A percentile compares a stretch with the other conserved stretches of the same genome.
Conservation (phyloP, 1,140 invertebrate species). For the Macrocentrus cingulum region DNA sequence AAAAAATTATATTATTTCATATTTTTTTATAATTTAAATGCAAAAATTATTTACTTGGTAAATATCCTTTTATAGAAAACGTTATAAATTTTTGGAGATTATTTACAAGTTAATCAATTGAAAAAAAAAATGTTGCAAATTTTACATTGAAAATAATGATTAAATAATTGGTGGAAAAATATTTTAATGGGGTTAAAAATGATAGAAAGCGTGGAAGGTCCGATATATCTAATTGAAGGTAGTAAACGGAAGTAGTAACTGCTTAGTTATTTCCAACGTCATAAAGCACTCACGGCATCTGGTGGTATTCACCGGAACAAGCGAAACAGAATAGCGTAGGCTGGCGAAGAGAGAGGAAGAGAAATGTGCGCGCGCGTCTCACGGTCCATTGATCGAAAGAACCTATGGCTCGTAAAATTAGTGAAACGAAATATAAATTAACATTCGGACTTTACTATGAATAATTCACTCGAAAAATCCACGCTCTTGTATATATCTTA, state of each 20-base stretch:
- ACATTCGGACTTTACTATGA: no score
- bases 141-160: neutral
- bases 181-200: slow-evolving; percentile 17
- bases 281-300: slow-evolving; percentile 54
- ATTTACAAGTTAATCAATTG: no score
- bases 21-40: no score
- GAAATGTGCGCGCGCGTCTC: slow-evolving; percentile 45
- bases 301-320: slow-evolving; percentile 44
- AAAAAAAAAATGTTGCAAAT: no score
- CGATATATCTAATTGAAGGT: slow-evolving; percentile 45
- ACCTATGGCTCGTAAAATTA: slow-evolving; percentile 41
- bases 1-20: no score
- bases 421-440: slow-evolving; percentile 21
- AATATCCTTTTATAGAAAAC: no score
- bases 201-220: slow-evolving; percentile 27
- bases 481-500: no score
- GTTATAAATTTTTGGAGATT: no score
- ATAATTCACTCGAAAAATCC: no score
- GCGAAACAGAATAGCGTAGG: slow-evolving; percentile 41
- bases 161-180: neutral
- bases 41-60: no score
- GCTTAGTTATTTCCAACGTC: slow-evolving; percentile 42
- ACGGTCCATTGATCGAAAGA: slow-evolving; percentile 54
- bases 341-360: slow-evolving; percentile 31
- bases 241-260: slow-evolving; percentile 32